Conservation (phyloP, 92 coral and sea anemone genomes). For the Bergia sp. region DNA sequence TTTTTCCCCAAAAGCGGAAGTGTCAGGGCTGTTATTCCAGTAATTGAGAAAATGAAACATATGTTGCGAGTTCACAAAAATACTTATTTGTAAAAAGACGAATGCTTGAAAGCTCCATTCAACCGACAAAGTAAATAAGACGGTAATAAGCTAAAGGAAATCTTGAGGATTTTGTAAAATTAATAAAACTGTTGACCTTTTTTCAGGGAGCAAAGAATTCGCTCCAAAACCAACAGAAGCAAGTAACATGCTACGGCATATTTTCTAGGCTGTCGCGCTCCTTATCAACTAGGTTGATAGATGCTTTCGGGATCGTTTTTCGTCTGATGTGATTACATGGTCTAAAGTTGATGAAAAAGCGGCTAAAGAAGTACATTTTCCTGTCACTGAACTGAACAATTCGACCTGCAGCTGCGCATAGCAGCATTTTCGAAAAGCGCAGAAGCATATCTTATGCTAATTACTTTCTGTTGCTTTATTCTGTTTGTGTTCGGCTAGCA, state of each 20-base stretch:
- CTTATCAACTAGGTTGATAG: slow-evolving; percentile 3
- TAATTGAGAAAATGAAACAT: neutral
- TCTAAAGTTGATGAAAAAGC: neutral
- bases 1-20: neutral
- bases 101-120: slow-evolving; percentile 15
- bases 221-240: slow-evolving; percentile 10
- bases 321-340: neutral
- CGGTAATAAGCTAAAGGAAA: neutral
- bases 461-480: neutral
- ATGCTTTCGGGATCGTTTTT: neutral
- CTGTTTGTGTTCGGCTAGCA: slow-evolving; percentile 29
- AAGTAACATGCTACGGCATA: neutral
- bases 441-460: slow-evolving; percentile 31
- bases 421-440: neutral
- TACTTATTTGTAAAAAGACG: neutral
- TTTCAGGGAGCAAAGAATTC: neutral
- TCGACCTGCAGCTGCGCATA: slow-evolving; percentile 32
- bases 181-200: neutral
- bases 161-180: neutral
- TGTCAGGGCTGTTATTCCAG: neutral
- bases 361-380: neutral
- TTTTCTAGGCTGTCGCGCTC: neutral
- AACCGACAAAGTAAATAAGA: neutral
- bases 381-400: no score
- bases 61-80: neutral